These are phyloP conservation scores for Mechanitis messenoides DNA, from an alignment of 2,888 invertebrate genomes.

Conservation along the genomic window DNA sequence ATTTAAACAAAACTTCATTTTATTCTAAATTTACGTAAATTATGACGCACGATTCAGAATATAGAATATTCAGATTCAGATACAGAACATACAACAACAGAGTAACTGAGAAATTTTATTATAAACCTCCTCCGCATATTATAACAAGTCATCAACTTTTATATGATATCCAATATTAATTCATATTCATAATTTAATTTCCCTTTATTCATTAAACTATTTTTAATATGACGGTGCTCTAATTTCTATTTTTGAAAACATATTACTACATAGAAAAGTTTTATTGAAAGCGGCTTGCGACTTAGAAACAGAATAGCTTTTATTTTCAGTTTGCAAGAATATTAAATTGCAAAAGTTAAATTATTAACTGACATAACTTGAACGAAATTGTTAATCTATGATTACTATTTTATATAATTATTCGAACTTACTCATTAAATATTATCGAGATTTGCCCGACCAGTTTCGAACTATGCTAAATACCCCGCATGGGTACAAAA, in stretches of 20 bases:
- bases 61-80: conserved; percentile 31
- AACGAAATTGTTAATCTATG: too few species aligned
- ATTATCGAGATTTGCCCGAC: too few species aligned
- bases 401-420: too few species aligned
- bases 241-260: background rate
- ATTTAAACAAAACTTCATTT: conserved; percentile 45
- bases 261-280: background rate
- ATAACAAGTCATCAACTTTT: conserved; percentile 32
- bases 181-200: conserved; percentile 24
- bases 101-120: conserved; percentile 52
- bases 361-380: too few species aligned
- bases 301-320: background rate
- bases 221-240: conserved; percentile 1
- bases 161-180: conserved; percentile 24
- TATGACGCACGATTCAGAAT: conserved; percentile 57
- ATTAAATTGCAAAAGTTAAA: too few species aligned
- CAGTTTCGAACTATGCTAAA: too few species aligned
- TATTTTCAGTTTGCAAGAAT: too few species aligned
- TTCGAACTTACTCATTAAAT: too few species aligned
- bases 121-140: conserved; percentile 31
- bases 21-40: conserved; percentile 49
- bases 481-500: too few species aligned
- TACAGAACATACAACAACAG: conserved; percentile 32
- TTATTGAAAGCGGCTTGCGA: background rate
- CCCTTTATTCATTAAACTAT: conserved; percentile 12